phyloP scores from a whole-genome alignment of 2,797 vertebrate genomes.

The Odontamblyopus lacepedii region DNA sequence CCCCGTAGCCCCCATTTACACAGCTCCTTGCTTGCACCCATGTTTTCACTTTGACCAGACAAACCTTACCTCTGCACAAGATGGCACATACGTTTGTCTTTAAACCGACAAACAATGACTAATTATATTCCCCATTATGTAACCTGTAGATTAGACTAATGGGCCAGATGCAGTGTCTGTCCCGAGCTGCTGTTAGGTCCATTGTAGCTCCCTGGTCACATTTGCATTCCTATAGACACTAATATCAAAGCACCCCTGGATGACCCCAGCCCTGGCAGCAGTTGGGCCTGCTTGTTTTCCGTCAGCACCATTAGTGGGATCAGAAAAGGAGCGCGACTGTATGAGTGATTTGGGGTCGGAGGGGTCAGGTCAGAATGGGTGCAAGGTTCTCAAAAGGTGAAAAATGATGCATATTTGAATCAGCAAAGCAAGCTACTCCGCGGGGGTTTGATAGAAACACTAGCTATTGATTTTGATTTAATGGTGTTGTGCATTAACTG shows the following conservation, averaged over 20 bases:
- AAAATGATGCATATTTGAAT: constrained; percentile 52
- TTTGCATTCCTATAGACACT: constrained; percentile 75
- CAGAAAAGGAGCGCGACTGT: constrained; percentile 46
- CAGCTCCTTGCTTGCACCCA: constrained; percentile 65
- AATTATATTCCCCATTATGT: constrained; percentile 67
- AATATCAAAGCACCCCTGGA: constrained; percentile 52
- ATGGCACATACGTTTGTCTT: constrained; percentile 64
- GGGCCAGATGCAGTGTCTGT: constrained; percentile 69
- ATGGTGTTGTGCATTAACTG: constrained; percentile 30
- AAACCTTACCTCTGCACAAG: constrained; percentile 61
- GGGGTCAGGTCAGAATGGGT: constrained; percentile 63
- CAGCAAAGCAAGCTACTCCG: constrained; percentile 30
- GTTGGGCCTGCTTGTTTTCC: constrained; percentile 48
- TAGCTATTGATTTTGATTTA: constrained; percentile 24
- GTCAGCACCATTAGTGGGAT: constrained; percentile 63
- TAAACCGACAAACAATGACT: constrained; percentile 55
- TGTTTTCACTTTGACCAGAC: constrained; percentile 60
- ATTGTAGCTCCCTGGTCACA: constrained; percentile 69
- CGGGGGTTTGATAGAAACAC: constrained; percentile 5
- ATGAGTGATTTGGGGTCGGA: constrained; percentile 65
- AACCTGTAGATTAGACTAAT: constrained; percentile 60
- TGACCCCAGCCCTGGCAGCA: constrained; percentile 60
- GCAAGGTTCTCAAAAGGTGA: constrained; percentile 66
- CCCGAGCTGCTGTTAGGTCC: constrained; percentile 47
- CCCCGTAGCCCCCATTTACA: constrained; percentile 56